A percentile compares a stretch with the other conserved stretches of the same genome.
Conservation (phyloP, 1,140 invertebrate genomes). For the Drosophila setifemur region DNA sequence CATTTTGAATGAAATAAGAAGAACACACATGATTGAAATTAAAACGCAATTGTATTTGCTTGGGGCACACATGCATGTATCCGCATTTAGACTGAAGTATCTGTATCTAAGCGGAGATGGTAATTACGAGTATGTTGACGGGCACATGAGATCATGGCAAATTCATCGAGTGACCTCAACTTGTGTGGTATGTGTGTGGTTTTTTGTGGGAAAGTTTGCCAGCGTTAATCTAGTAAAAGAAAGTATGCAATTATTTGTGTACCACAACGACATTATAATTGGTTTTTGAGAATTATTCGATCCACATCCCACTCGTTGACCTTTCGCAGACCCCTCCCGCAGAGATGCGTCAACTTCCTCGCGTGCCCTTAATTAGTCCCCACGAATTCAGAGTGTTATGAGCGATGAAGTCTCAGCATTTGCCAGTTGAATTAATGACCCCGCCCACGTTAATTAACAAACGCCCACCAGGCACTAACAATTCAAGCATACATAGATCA, state of each 20-base stretch:
- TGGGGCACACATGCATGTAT: slow-evolving; percentile 14
- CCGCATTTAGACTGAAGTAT: background rate
- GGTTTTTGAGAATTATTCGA: background rate
- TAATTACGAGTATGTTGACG: slow-evolving; percentile 34
- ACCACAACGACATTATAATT: background rate
- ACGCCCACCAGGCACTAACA: slow-evolving; percentile 43
- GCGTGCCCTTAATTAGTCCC: slow-evolving; percentile 63
- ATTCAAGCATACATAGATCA: slow-evolving; percentile 21
- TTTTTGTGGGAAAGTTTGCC: slow-evolving; percentile 12
- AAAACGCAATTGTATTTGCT: slow-evolving; percentile 71
- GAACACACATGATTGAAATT: slow-evolving; percentile 62
- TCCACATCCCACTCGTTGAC: slow-evolving; percentile 46
- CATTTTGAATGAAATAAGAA: slow-evolving; percentile 28
- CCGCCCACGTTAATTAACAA: slow-evolving; percentile 62
- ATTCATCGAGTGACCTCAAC: slow-evolving; percentile 22
- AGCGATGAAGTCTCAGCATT: slow-evolving; percentile 24
- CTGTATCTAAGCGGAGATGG: slow-evolving; percentile 30
- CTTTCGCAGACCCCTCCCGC: slow-evolving; percentile 15
- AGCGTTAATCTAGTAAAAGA: slow-evolving; percentile 5
- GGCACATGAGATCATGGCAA: slow-evolving; percentile 64
- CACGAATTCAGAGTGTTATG: slow-evolving; percentile 27
- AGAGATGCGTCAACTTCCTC: slow-evolving; percentile 29
- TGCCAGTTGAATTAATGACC: slow-evolving; percentile 49
- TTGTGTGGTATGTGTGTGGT: background rate
- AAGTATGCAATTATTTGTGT: slow-evolving; percentile 9